Percentiles rank a stretch among this genome's conserved stretches.
These are phyloP conservation scores for Polyploca ridens DNA, from an alignment of 2,888 invertebrate genomes.

Conservation along the genomic window DNA sequence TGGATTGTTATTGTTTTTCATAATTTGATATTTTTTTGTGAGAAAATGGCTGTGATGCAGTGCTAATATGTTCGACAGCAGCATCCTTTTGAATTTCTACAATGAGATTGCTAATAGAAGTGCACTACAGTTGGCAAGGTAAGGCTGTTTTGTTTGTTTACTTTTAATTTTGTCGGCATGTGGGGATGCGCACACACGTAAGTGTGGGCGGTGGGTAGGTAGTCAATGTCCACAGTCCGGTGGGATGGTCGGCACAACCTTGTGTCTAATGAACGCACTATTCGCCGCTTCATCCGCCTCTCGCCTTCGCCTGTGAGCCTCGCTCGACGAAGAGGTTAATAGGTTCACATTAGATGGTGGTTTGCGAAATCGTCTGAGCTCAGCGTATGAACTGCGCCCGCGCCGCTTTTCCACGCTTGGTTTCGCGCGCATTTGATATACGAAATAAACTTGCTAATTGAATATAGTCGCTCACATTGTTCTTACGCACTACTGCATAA, in stretches of 20 bases:
- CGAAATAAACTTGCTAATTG: constrained; percentile 19
- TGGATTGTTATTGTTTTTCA: constrained; percentile 75
- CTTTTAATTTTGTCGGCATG: constrained; percentile 59
- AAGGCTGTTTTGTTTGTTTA: constrained; percentile 73
- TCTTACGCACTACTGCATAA: background rate
- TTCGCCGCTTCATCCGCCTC: constrained; percentile 78
- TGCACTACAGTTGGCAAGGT: constrained; percentile 84
- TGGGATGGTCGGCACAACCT: constrained; percentile 75
- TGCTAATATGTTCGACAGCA: constrained; percentile 83
- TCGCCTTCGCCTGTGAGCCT: constrained; percentile 81
- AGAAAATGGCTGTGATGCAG: constrained; percentile 82
- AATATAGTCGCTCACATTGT: constrained; percentile 4
- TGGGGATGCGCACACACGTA: constrained; percentile 48
- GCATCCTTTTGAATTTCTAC: constrained; percentile 80
- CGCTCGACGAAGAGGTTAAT: constrained; percentile 81
- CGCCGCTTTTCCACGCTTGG: constrained; percentile 71
- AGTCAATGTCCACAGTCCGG: constrained; percentile 43
- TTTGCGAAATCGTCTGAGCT: constrained; percentile 79
- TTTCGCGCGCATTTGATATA: constrained; percentile 72
- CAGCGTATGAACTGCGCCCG: constrained; percentile 64
- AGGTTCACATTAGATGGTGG: constrained; percentile 84
- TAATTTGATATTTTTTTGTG: constrained; percentile 60
- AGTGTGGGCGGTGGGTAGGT: constrained; percentile 41
- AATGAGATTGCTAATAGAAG: constrained; percentile 82
- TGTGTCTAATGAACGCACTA: constrained; percentile 81